These are phyloP conservation scores for Drosophila neotestacea DNA, from an alignment of 2,888 invertebrate species.

Conservation along the genomic window DNA sequence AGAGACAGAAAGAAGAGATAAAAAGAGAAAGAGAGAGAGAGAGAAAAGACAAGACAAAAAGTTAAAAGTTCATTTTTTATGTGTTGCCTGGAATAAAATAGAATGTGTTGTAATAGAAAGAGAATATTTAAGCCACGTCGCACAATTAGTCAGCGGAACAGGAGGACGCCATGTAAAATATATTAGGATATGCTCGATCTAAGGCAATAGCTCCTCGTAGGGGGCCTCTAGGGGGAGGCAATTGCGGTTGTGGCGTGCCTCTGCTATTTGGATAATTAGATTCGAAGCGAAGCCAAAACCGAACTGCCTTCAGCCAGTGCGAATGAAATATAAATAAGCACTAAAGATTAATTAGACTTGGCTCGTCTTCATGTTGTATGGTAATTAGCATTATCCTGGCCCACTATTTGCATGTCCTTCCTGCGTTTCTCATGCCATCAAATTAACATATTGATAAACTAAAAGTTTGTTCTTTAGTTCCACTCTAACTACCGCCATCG, in stretches of 20 bases:
- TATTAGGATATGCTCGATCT: slow-evolving; percentile 37
- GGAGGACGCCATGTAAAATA: slow-evolving; percentile 25
- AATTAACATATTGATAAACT: slow-evolving; percentile 61
- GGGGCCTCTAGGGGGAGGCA: slow-evolving; percentile 8
- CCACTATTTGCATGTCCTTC: slow-evolving; percentile 30
- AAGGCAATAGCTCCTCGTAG: neutral
- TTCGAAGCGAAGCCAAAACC: slow-evolving; percentile 44
- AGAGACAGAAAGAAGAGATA: slow-evolving; percentile 4
- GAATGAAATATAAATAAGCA: slow-evolving; percentile 74
- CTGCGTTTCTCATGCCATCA: slow-evolving; percentile 24
- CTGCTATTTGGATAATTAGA: slow-evolving; percentile 71
- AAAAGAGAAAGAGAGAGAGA: slow-evolving; percentile 21
- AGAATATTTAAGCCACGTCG: slow-evolving; percentile 40
- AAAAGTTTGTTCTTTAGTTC: slow-evolving; percentile 5
- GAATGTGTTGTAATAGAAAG: slow-evolving; percentile 1
- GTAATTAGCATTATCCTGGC: slow-evolving; percentile 52
- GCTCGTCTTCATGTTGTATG: slow-evolving; percentile 51
- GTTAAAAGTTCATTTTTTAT: slow-evolving; percentile 80
- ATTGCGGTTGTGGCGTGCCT: slow-evolving; percentile 52
- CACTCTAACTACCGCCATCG: neutral
- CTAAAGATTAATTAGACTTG: slow-evolving; percentile 71
- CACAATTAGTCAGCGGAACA: slow-evolving; percentile 70
- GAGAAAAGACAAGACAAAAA: slow-evolving; percentile 71
- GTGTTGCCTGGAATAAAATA: slow-evolving; percentile 41
- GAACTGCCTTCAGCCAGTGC: slow-evolving; percentile 14